These are phyloP conservation scores for Strigops habroptila DNA, from an alignment of 2,113 vertebrate species.

Conservation along the genomic window DNA sequence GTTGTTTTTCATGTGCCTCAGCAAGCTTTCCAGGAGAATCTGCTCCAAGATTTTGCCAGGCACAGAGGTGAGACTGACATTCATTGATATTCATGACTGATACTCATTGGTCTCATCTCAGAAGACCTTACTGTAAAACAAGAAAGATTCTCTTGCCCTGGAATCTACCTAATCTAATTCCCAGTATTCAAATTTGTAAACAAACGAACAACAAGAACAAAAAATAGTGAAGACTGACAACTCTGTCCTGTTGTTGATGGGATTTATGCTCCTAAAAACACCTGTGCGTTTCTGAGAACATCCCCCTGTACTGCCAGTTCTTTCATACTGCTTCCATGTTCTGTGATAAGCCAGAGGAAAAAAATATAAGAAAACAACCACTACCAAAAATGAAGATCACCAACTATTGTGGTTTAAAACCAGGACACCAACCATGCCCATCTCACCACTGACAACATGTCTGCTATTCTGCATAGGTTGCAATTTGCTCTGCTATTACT, in stretches of 20 bases:
- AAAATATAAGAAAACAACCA: neutral
- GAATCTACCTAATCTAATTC: neutral
- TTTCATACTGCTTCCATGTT: neutral
- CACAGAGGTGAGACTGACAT: no score
- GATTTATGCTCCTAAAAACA: neutral
- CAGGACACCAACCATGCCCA: neutral
- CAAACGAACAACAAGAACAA: neutral
- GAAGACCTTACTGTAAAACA: neutral
- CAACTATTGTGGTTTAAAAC: neutral
- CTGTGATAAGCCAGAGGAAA: neutral
- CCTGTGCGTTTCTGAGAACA: neutral
- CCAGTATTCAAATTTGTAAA: neutral
- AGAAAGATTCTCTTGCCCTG: neutral
- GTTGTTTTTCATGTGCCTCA: no score
- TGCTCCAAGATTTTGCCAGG: no score
- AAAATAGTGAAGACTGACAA: neutral
- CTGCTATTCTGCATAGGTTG: neutral
- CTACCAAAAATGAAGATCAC: neutral
- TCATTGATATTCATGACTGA: neutral
- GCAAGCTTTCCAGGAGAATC: no score
- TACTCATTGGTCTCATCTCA: neutral
- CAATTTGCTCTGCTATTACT: slow-evolving; percentile 67
- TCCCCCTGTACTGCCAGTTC: neutral
- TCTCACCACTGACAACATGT: neutral
- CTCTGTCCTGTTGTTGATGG: neutral